Base-by-base conservation (phyloP, 1,140 invertebrate genomes). In the Oryzaephilus surinamensis region DNA sequence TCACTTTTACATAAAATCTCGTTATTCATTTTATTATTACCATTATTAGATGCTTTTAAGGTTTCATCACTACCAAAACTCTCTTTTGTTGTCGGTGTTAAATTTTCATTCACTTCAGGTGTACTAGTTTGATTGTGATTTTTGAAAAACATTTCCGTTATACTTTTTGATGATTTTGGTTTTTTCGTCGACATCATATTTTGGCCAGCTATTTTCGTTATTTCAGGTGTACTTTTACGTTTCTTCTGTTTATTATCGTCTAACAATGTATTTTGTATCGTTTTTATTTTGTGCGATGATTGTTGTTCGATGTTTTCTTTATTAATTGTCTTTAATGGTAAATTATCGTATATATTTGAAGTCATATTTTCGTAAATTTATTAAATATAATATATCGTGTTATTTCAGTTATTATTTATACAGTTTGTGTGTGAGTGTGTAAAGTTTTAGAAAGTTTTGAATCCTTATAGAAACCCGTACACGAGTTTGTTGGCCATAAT, bases 261-360 rank as follows among this genome's bases (percentile, higher is more conserved):
- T 21, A 15, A 43, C n/a, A n/a, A n/a, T n/a, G n/a, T n/a, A n/a
- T n/a, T n/a, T n/a, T n/a, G n/a, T 54, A 27, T 51, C 46, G 15
- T 48, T 52, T 45, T 47, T 10, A 8, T 24, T 3, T 52, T 24
- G 32, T 32, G 41, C 26, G 39, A 41, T 23, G n/a, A 23, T 2
- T 7, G 2, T 23, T 23, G n/a, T n/a, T n/a, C n/a, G n/a, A n/a
- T 16, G 30, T 41, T 47, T 4, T 46, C 41, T 31, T 40, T 45
- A 24, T 46, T 38, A 16, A 54, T 36, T 16, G 43, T 32, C 34
- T 55, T 56, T 31, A 58, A 35, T 0, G 54, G 53, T 27, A 58
- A 45, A 30, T 54, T 55, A 28, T 57, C 55, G 38, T 52, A 55
- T 10, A 55, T 45, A 14, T 48, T 38, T 13, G 33, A 27, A 18